Base-by-base conservation (phyloP, 2,888 invertebrate species). In the Dexiosoma caninum region DNA sequence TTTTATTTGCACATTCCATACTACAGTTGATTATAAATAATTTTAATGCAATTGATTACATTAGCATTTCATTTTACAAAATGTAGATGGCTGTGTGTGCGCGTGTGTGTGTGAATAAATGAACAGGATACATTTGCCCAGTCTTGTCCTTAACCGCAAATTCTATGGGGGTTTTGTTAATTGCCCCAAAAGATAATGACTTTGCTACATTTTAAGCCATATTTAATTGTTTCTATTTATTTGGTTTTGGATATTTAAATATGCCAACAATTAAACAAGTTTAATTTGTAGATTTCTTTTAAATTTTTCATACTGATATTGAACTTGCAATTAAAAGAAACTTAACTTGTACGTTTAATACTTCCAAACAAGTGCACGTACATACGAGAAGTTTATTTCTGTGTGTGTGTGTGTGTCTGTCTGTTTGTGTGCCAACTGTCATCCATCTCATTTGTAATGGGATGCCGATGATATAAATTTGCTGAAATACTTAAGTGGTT, bases 111-210 rank as follows among this genome's bases (percentile, higher is more conserved):
- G 23, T 12, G 21, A 44, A 53, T 55, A 40, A 19, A 62, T 35
- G 1, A 7, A 21, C n/a, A 4, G 32, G 4, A 23, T 37, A 23
- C 19, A 19, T 49, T n/a, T 64, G 37, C n/a, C 14, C 23, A 53
- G 27, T 67, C 40, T 30, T 42, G 19, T 19, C 9, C 8, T 37
- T 30, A 69, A 76, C 76, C 76, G 35, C 76, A 76, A 69, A 69
- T 69, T 60, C 7, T 30, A 42, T 23, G 14, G 37, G n/a, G 42
- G 12, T 64, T 74, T 46, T 66, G 30, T 35, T 66, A 66, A 44
- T 71, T 60, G 51, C 10, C 32, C 30, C 37, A 19, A 46, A 57
- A 19, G 44, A 66, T 27, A 55, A 64, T 72, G 35, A 44, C 35
- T 72, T 55, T 55, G 37, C 23, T 37, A 59, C 6, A 49, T 27